Base-by-base conservation (phyloP, 2,113 vertebrate species). In the Gallinago paraguaiae region DNA sequence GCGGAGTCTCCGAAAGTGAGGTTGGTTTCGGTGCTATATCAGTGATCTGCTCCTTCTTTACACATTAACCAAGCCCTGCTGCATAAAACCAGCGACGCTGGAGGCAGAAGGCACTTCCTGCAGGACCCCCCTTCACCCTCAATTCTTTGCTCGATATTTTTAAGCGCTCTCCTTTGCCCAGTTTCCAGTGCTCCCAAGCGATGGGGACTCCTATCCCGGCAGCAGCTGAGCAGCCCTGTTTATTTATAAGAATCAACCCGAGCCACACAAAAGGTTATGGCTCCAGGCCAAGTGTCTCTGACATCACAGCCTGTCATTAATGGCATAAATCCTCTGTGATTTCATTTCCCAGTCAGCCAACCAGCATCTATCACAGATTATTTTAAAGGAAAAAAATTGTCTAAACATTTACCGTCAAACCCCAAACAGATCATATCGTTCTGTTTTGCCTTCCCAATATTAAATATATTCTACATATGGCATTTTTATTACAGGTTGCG, bases 251-350 rank as follows among this genome's bases (percentile, higher is more conserved):
- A 95, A 39, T 67, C 94, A 68, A 13, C 54, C 82, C 90, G 90
- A 94, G 76, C 76, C 64, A 83, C 88, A 95, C 94, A 95, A 96
- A 96, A 97, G 95, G 93, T 96, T 97, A 93, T 97, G 95, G 95
- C 94, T 51, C 53, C 9, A 16, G 90, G 92, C 95, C 94, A 96
- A 94, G 69, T 20, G 92, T 88, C 95, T 96, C 94, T 97, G 95
- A 96, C 95, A 96, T 96, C 95, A 96, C 4, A 93, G 94, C 92
- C 94, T 97, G 95, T 93, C 95, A 75, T 94, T 95, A 96, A 92
- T 13, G 60, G 90, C 95, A 96, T 96, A 97, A 96, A 96, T 96
- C 92, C 93, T 93, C 90, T 1, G 48, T 96, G 94, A 97, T 97
- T 97, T 96, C 94, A 95, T 92, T 97, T 97, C 95, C 96, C 95